phyloP scores from a whole-genome alignment of 2,888 invertebrate genomes.

The Zygogramma bicolorata region DNA sequence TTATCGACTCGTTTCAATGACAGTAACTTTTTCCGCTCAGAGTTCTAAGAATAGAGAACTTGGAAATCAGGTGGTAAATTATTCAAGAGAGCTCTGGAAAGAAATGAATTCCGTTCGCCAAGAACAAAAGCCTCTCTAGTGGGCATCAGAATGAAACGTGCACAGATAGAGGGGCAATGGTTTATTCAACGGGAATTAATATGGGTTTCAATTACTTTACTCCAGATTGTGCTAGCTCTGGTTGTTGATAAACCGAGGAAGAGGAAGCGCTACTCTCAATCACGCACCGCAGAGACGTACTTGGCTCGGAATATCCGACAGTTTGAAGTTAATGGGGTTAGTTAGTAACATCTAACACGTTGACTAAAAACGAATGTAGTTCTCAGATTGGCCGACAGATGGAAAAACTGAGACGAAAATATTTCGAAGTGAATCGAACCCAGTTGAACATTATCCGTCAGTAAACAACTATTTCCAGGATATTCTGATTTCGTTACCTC shows the following conservation, averaged over 20 bases:
- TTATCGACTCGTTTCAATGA: neutral
- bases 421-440: no score
- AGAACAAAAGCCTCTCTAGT: constrained; percentile 34
- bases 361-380: no score
- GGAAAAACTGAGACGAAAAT: no score
- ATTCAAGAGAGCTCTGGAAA: constrained; percentile 23
- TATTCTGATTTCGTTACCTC: no score
- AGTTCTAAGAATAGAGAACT: constrained; percentile 17
- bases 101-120: constrained; percentile 20
- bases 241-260: constrained; percentile 19
- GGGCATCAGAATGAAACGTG: constrained; percentile 53
- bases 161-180: constrained; percentile 57
- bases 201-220: constrained; percentile 54
- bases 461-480: no score
- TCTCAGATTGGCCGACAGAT: no score
- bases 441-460: no score
- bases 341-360: no score
- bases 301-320: neutral
- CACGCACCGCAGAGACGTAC: constrained; percentile 4
- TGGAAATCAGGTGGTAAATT: constrained; percentile 14
- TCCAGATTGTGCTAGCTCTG: constrained; percentile 29
- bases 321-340: neutral
- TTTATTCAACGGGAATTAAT: constrained; percentile 62
- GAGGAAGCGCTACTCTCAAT: constrained; percentile 7
- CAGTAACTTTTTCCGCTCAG: neutral